Evolutionary conservation across 1,140 invertebrate species (phyloP), one percentile per base, ranked within the genome.

Genomic region (Ceratosolen fusciceps): DNA sequence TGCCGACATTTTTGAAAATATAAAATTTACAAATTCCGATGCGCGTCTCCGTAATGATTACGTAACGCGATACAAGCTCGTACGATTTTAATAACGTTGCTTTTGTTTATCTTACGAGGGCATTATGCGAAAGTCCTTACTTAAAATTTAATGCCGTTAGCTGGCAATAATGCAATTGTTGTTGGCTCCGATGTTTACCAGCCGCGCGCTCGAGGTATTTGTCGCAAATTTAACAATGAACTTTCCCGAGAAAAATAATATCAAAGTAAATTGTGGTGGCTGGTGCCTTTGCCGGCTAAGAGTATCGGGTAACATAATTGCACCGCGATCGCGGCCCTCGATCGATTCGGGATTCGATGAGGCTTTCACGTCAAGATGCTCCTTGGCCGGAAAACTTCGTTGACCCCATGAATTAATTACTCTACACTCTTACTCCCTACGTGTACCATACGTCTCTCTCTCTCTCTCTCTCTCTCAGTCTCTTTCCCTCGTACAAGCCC

Each of bases 361-460:
- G 0, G 24, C n/a, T 16, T 74, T 74, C 39, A 65, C 24, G 60
- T 75, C 60, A 67, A 75, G 60, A 67, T 24, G 39, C 74, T 39
- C 49, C 52, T 54, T 68, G 62, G 2, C 5, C 54, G 31, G 21
- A 78, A 78, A 71, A 47, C 47, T 54, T 72, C 54, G 62, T 72
- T 78, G 0, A n/a, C 5, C 9, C 0, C 31, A 62, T 77, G 76
- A 78, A 72, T 78, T 47, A 60, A 72, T 68, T 12, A 24, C 39
- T 62, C 65, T 67, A 77, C 56, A n/a, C 74, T 77, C n/a, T n/a
- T n/a, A n/a, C n/a, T n/a, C n/a, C n/a, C n/a, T n/a, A n/a, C n/a
- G n/a, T n/a, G n/a, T n/a, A n/a, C n/a, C n/a, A n/a, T n/a, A n/a
- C n/a, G n/a, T n/a, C n/a, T n/a, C n/a, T n/a, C n/a, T n/a, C n/a